Evolutionary conservation across 2,797 vertebrate genomes (phyloP), one percentile per base, ranked within the genome.

Genomic region (Galaxias olidus): DNA sequence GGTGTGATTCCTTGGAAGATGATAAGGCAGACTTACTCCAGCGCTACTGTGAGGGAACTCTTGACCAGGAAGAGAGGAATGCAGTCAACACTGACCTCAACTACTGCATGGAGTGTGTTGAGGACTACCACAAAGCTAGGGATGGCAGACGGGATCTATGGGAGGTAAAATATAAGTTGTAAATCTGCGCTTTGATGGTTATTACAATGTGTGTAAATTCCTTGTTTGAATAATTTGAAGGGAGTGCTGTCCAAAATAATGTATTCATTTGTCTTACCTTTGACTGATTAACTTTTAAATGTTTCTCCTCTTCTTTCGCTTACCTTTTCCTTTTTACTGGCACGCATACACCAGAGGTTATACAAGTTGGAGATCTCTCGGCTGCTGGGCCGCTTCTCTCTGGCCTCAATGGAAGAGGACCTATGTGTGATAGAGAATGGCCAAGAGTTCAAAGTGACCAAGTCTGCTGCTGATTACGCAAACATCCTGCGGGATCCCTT

Each of bases 61-160:
- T 82, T 10, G 52, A 83, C 1, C 30, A 1, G 1, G 75, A 85
- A 3, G 86, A 92, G 18, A 57, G 85, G 1, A 68, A 79, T 52
- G 88, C 88, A 0, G 84, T 87, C 61, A 86, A 85, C 0, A 91
- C 92, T 46, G 93, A 95, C 67, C 91, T 95, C 53, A 85, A 79
- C 59, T 93, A 84, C 79, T 95, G 94, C 69, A 57, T 91, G 56
- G 93, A 95, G 61, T 95, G 94, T 56, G 93, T 95, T 83, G 84
- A 84, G 9, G 91, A 89, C 6, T 95, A 95, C 76, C 94, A 95
- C 81, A 84, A 59, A 62, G 92, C 88, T 0, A 87, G 92, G 71
- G 90, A 93, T 3, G 65, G 82, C 6, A 18, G 90, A 30, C 91
- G 91, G 0, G 56, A n/a, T 1, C 69, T 92, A 53, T 93, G 93